These are phyloP conservation scores for Plutella xylostella DNA, from an alignment of 2,888 invertebrate species.

Conservation along the genomic window DNA sequence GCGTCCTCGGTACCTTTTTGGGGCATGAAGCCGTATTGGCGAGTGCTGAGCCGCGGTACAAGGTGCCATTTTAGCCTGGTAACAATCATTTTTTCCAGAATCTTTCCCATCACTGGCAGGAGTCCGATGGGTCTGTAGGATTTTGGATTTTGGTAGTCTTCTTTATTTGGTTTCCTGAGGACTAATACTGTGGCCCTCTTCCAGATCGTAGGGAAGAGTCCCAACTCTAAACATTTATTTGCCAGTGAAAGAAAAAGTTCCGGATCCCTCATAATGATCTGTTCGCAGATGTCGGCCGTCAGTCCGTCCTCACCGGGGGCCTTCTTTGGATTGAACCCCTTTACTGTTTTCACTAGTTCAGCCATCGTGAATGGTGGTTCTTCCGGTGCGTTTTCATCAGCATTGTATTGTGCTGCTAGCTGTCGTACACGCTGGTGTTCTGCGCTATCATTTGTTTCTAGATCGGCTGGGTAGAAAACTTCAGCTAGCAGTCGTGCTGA, in stretches of 20 bases:
- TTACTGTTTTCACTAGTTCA: background rate
- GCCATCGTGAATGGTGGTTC: slow-evolving; percentile 5
- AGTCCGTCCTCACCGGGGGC: slow-evolving; percentile 12
- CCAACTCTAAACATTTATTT: slow-evolving; percentile 6
- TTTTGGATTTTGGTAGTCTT: slow-evolving; percentile 6
- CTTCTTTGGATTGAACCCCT: slow-evolving; percentile 9
- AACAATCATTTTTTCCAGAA: background rate
- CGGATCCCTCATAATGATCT: background rate
- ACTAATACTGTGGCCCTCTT: slow-evolving; percentile 10
- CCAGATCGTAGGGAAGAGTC: slow-evolving; percentile 14
- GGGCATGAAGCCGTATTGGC: too few relatives aligned
- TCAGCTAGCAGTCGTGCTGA: slow-evolving; percentile 3
- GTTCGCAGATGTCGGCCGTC: slow-evolving; percentile 11
- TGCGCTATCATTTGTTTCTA: background rate
- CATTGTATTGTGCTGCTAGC: background rate
- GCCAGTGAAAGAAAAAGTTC: slow-evolving; percentile 1
- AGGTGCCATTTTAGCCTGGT: too few relatives aligned
- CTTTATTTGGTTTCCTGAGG: slow-evolving; percentile 13
- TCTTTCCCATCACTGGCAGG: background rate
- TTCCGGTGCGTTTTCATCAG: background rate
- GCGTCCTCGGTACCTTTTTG: too few relatives aligned
- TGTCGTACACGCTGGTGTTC: background rate
- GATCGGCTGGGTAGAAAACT: slow-evolving; percentile 6
- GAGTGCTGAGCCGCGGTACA: too few relatives aligned
- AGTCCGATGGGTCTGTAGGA: slow-evolving; percentile 10